Evolutionary conservation across 2,797 vertebrate genomes (phyloP).

Genomic region (Knipowitschia caucasica): DNA sequence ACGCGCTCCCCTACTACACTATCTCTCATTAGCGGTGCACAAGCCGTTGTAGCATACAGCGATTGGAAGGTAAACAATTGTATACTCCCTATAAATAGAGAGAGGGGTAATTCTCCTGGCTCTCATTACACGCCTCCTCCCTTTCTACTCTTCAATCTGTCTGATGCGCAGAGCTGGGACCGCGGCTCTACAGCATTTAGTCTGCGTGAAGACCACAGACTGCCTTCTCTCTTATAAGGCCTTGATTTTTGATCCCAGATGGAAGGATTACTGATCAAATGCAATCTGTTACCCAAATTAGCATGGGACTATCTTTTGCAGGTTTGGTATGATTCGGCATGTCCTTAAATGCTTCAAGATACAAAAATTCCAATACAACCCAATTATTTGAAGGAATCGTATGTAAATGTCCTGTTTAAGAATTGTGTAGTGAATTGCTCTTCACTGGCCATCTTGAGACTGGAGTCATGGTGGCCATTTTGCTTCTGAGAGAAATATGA

Average conservation of each 20-base stretch:
- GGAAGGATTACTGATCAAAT: slow-evolving; percentile 57
- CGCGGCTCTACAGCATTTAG: slow-evolving; percentile 58
- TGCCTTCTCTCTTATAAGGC: slow-evolving; percentile 50
- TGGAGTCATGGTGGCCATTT: slow-evolving; percentile 60
- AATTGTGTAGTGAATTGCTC: slow-evolving; percentile 45
- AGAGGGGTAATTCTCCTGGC: slow-evolving; percentile 60
- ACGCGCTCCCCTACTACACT: slow-evolving; percentile 18
- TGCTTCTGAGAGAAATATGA: slow-evolving; percentile 71
- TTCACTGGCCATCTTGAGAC: slow-evolving; percentile 53
- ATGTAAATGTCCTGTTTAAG: slow-evolving; percentile 53
- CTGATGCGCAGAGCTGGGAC: slow-evolving; percentile 56
- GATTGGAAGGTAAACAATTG: slow-evolving; percentile 62
- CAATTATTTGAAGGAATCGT: slow-evolving; percentile 39
- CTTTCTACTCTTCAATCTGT: slow-evolving; percentile 57
- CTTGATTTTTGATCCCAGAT: slow-evolving; percentile 63
- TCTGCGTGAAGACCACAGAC: slow-evolving; percentile 61
- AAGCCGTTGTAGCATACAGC: slow-evolving; percentile 34
- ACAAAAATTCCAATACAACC: slow-evolving; percentile 14
- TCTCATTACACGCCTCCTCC: slow-evolving; percentile 69
- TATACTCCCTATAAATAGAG: slow-evolving; percentile 59
- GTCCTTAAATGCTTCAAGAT: slow-evolving; percentile 18
- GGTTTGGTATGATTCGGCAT: slow-evolving; percentile 31
- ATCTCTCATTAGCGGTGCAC: slow-evolving; percentile 53
- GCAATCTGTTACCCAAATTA: slow-evolving; percentile 43
- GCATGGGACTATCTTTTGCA: slow-evolving; percentile 21